Conservation (phyloP, 2,113 vertebrate species). For the Otocyon megalotis region DNA sequence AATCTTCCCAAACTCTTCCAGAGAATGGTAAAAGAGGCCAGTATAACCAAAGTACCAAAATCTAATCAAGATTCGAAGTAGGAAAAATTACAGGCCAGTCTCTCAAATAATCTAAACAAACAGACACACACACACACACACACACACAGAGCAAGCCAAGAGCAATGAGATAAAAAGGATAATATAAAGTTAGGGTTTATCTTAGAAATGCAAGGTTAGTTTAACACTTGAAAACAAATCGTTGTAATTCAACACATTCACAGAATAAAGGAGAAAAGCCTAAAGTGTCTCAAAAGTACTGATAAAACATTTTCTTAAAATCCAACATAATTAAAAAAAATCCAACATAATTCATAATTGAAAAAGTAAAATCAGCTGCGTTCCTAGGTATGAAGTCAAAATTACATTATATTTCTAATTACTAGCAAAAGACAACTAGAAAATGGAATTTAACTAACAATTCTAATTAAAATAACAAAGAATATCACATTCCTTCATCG, state of each 20-base stretch:
- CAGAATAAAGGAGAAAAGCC: neutral
- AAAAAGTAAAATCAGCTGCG: constrained; percentile 29
- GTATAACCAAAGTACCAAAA: constrained; percentile 4
- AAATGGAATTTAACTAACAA: constrained; percentile 40
- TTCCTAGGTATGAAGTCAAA: neutral
- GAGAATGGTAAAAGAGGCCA: neutral
- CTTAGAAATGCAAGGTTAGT: constrained; percentile 21
- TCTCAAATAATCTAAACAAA: neutral
- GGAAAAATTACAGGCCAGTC: neutral
- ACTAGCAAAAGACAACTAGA: constrained; percentile 38
- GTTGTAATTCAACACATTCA: neutral
- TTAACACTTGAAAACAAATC: constrained; percentile 48
- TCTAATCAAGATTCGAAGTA: neutral
- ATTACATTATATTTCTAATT: constrained; percentile 14
- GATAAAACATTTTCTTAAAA: constrained; percentile 34
- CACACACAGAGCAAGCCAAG: neutral
- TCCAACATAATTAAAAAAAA: constrained; percentile 1
- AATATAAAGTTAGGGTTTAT: neutral
- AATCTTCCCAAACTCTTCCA: constrained; percentile 18
- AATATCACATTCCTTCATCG: neutral
- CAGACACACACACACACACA: neutral
- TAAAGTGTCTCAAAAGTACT: neutral
- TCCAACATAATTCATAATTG: constrained; percentile 25
- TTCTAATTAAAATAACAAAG: constrained; percentile 63
- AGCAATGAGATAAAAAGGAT: neutral